Conservation (phyloP, 1,140 invertebrate species). For the Ooceraea biroi region DNA sequence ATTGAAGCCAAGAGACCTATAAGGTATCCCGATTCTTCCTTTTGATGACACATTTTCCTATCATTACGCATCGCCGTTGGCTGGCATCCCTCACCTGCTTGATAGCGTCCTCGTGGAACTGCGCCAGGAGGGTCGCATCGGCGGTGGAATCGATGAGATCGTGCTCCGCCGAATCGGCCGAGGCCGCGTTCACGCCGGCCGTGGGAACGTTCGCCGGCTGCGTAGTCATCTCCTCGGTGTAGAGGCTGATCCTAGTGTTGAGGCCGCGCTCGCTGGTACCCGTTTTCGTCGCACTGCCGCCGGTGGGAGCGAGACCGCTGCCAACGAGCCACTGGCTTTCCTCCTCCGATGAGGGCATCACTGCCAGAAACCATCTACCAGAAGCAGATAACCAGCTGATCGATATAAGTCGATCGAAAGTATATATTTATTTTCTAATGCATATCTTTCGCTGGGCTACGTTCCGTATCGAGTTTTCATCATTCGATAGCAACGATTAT, state of each 20-base stretch:
- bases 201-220: constrained; percentile 72
- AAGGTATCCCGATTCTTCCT: no score
- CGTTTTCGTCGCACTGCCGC: constrained; percentile 65
- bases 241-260: constrained; percentile 74
- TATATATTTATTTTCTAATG: background rate
- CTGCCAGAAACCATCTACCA: constrained; percentile 83
- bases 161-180: constrained; percentile 82
- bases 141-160: constrained; percentile 80
- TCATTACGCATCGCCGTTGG: no score
- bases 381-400: constrained; percentile 12
- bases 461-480: no score
- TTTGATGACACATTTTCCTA: no score
- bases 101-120: constrained; percentile 92
- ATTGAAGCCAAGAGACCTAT: no score
- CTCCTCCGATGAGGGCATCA: constrained; percentile 84
- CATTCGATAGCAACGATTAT: no score
- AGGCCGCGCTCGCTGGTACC: constrained; percentile 66
- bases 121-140: constrained; percentile 89
- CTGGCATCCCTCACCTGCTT: constrained; percentile 86
- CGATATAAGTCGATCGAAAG: background rate
- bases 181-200: constrained; percentile 77
- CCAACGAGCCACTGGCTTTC: constrained; percentile 84
- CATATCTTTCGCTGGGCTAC: no score
- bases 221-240: constrained; percentile 82
- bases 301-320: constrained; percentile 77